Base-by-base conservation (phyloP, 37 sponge, comb jelly and placozoan genomes). In the Eunapius fragilis region DNA sequence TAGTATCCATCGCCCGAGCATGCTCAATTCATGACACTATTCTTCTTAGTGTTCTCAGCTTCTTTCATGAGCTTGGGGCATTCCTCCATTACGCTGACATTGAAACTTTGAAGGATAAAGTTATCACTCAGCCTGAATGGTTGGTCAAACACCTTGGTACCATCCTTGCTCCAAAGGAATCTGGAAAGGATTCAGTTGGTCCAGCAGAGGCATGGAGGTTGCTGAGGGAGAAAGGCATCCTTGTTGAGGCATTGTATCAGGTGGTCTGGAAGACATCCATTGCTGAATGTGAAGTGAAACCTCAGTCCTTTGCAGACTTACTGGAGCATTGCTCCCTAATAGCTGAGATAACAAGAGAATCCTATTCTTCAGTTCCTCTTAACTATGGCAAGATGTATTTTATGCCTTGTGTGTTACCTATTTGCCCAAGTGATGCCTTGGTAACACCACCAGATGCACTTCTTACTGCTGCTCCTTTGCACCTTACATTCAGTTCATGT, bases 21-120 rank as follows among this genome's bases (percentile, higher is more conserved):
- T n/a, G n/a, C n/a, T n/a, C n/a, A n/a, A n/a, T n/a, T n/a, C n/a
- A n/a, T n/a, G n/a, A n/a, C n/a, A n/a, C n/a, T n/a, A n/a, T n/a
- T n/a, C n/a, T n/a, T n/a, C n/a, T n/a, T n/a, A n/a, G n/a, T n/a
- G n/a, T n/a, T n/a, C n/a, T n/a, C 12, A 23, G 72, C 25, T 91
- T 87, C 67, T 91, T 83, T 68, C 91, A 91, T 79, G 84, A 91
- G 22, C 84, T 86, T 22, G 91, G 83, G 31, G 84, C 83, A 2
- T 79, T 91, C 25, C 49, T 91, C 5, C 79, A 84, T 75, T 91
- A 87, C 68, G 3, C 24, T 32, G 10, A 91, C 25, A 71, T 91
- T 13, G 25, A 33, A 0, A 82, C 68, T 0, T 24, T 91, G 10
- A 28, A 69, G 5, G 12, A 38, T 38, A 35, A 3, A 25, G 83